Evolutionary conservation across 2,113 vertebrate genomes (phyloP), one percentile per base, ranked within the genome.

Genomic region (Gobius niger): DNA sequence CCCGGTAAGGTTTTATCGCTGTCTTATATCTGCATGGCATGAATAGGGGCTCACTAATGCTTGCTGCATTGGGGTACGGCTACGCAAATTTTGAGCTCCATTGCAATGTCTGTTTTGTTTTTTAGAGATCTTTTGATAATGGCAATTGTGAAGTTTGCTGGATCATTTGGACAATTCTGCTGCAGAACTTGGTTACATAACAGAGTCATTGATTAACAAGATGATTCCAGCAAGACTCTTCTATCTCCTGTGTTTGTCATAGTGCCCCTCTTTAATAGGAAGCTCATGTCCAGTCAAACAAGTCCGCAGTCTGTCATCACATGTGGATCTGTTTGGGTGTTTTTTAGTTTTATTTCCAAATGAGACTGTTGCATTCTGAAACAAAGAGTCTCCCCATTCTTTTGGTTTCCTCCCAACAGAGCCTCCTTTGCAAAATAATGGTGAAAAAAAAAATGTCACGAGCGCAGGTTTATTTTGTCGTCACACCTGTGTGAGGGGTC

Each of bases 1-100:
- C 41, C 80, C 5, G 88, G 90, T 91, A 85, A 57, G 75, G 88
- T 87, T 67, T 56, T 14, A 42, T 60, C 57, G 50, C 72, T 76
- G 15, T 6, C 1, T 65, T 61, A 62, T 56, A 71, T 81, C 77
- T 71, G 60, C 60, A 60, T 70, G 59, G 72, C 70, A 65, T 34
- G 24, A 34, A 34, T 80, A 72, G 75, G 85, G 77, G 64, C 63
- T 63, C 67, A 79, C 64, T 18, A 51, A 47, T 49, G 61, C 47
- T 41, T 40, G 44, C 73, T 44, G 57, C 40, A 54, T 19, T 10
- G 57, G 14, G 57, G 57, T n/a, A 7, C 6, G 42, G 34, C 57
- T 42, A 60, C 9, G 40, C 41, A 60, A 42, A 7, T 42, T 60
- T 42, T 41, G 34, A 41, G 13, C 9, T 13, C n/a, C 8, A 44